A percentile compares a stretch with the other conserved stretches of the same genome.
These are phyloP conservation scores for Yponomeuta cagnagella DNA, from an alignment of 2,888 invertebrate genomes.

Conservation along the genomic window DNA sequence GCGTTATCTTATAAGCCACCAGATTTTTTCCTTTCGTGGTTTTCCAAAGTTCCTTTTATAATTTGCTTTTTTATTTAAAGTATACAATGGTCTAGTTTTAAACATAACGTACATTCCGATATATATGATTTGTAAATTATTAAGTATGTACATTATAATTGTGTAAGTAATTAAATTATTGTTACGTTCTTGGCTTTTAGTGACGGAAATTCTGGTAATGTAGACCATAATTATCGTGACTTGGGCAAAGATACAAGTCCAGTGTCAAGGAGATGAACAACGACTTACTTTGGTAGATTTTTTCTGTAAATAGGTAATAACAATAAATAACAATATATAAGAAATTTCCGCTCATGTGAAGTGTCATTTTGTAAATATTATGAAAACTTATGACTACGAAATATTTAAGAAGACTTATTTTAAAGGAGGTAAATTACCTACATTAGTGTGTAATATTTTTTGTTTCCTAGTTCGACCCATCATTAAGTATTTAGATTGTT, in stretches of 20 bases:
- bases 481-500: slow-evolving; percentile 28
- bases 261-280: neutral
- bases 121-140: neutral
- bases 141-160: slow-evolving; percentile 28
- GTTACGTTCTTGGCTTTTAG: slow-evolving; percentile 12
- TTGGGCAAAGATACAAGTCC: neutral
- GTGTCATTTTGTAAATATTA: slow-evolving; percentile 31
- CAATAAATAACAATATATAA: slow-evolving; percentile 14
- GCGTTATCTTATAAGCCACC: neutral
- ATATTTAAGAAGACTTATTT: slow-evolving; percentile 13
- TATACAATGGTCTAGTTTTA: slow-evolving; percentile 15
- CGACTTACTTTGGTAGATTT: slow-evolving; percentile 7
- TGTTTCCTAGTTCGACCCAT: neutral
- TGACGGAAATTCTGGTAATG: neutral
- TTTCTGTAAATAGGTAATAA: slow-evolving; percentile 15
- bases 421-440: neutral
- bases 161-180: slow-evolving; percentile 20
- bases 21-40: slow-evolving; percentile 1
- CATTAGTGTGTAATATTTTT: slow-evolving; percentile 9
- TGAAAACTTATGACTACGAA: neutral
- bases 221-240: neutral
- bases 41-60: slow-evolving; percentile 55
- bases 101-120: slow-evolving; percentile 18
- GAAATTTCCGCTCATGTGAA: slow-evolving; percentile 21
- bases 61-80: slow-evolving; percentile 33